A percentile compares a stretch with the other conserved stretches of the same genome.
These are phyloP conservation scores for Bathynomus jamesi DNA, from an alignment of 1,140 invertebrate genomes.

Conservation along the genomic window DNA sequence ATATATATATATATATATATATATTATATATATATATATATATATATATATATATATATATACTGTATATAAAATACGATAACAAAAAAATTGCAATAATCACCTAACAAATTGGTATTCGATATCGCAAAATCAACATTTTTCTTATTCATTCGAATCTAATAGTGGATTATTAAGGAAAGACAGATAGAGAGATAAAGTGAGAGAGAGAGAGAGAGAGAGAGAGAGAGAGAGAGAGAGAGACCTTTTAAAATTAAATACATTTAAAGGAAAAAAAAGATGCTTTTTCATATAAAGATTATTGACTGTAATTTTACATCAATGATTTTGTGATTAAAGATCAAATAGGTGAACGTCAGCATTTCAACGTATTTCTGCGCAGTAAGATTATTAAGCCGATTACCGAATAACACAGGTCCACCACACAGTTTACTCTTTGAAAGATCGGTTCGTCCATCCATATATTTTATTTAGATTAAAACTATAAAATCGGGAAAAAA, in stretches of 20 bases:
- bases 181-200: not conserved
- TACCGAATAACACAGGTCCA: no score
- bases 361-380: no score
- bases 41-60: conserved; percentile 6
- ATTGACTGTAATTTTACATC: not conserved
- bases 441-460: no score
- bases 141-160: not conserved
- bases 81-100: not conserved
- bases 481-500: no score
- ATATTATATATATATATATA: not conserved
- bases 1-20: not conserved
- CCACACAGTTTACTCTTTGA: no score
- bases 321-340: no score
- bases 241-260: not conserved
- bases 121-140: not conserved
- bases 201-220: not conserved
- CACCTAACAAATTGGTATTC: not conserved
- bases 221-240: not conserved
- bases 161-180: not conserved
- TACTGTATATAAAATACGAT: not conserved
- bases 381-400: no score
- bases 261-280: not conserved
- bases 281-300: not conserved
- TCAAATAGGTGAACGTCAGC: no score
- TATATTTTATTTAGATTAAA: no score